Percentiles rank a stretch among this genome's conserved stretches.
These are phyloP conservation scores for Malurus melanocephalus DNA, from an alignment of 2,113 vertebrate genomes.

Conservation along the genomic window DNA sequence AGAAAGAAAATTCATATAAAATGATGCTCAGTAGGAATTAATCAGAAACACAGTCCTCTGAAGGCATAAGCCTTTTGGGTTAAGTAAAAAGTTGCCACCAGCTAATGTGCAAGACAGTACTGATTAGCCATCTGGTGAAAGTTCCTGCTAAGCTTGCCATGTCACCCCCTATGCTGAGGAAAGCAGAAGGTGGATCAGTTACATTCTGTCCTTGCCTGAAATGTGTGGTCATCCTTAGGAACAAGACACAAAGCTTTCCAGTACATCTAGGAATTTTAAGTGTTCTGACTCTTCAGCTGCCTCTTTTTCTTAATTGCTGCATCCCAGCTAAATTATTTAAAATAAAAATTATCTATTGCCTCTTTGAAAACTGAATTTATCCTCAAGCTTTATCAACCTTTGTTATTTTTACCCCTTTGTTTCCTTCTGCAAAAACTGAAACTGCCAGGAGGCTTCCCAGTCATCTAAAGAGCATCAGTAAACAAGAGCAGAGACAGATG, in stretches of 20 bases:
- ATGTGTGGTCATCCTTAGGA: conserved; percentile 9
- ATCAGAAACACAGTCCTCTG: not conserved
- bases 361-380: not conserved
- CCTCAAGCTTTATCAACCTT: not conserved
- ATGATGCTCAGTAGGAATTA: not conserved
- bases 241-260: not conserved
- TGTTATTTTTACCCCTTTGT: conserved; percentile 25
- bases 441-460: conserved; percentile 38
- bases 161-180: conserved; percentile 18
- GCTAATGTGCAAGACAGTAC: conserved; percentile 32
- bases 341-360: not conserved
- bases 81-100: conserved; percentile 43
- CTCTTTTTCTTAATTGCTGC: not conserved
- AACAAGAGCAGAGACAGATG: conserved; percentile 63
- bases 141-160: conserved; percentile 36
- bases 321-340: not conserved
- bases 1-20: not conserved
- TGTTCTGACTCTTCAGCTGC: not conserved
- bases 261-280: not conserved
- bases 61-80: not conserved
- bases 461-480: conserved; percentile 60
- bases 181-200: conserved; percentile 47
- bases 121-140: conserved; percentile 54
- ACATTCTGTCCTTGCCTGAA: conserved; percentile 32
- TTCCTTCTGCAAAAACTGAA: conserved; percentile 24